A percentile compares a stretch with the other conserved stretches of the same genome.
These are phyloP conservation scores for Drosophila lacteicornis DNA, from an alignment of 1,140 invertebrate species.

Conservation along the genomic window DNA sequence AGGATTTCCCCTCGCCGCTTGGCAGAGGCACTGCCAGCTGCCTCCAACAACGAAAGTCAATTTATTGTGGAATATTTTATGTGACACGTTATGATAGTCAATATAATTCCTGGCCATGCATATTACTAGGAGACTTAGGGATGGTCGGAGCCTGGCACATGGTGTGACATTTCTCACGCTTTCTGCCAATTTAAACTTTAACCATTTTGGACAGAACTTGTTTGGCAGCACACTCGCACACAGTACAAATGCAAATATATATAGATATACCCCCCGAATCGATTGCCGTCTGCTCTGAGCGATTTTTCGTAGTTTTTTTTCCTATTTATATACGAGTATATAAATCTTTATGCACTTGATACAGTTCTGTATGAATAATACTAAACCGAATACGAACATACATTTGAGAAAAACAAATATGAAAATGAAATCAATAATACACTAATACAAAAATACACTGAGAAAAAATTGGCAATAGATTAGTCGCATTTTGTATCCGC, in stretches of 20 bases:
- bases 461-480: slow-evolving; percentile 85
- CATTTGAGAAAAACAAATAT: slow-evolving; percentile 23
- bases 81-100: slow-evolving; percentile 82
- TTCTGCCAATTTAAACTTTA: slow-evolving; percentile 67
- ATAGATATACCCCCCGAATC: not conserved
- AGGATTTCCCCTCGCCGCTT: slow-evolving; percentile 5
- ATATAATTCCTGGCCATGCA: slow-evolving; percentile 72
- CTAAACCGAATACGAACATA: slow-evolving; percentile 63
- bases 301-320: slow-evolving; percentile 61
- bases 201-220: slow-evolving; percentile 67
- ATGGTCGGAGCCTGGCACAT: slow-evolving; percentile 42
- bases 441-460: slow-evolving; percentile 82
- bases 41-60: slow-evolving; percentile 71
- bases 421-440: slow-evolving; percentile 54
- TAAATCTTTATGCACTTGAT: slow-evolving; percentile 61
- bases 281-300: slow-evolving; percentile 60
- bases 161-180: slow-evolving; percentile 72
- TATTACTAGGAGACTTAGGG: slow-evolving; percentile 28
- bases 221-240: slow-evolving; percentile 30
- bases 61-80: slow-evolving; percentile 83
- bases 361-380: slow-evolving; percentile 67
- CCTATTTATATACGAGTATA: slow-evolving; percentile 41
- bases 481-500: slow-evolving; percentile 68
- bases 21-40: slow-evolving; percentile 42
- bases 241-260: slow-evolving; percentile 14